A percentile compares a stretch with the other conserved stretches of the same genome.
phyloP scores from a whole-genome alignment of 2,888 invertebrate species.

The Dascillus cervinus region DNA sequence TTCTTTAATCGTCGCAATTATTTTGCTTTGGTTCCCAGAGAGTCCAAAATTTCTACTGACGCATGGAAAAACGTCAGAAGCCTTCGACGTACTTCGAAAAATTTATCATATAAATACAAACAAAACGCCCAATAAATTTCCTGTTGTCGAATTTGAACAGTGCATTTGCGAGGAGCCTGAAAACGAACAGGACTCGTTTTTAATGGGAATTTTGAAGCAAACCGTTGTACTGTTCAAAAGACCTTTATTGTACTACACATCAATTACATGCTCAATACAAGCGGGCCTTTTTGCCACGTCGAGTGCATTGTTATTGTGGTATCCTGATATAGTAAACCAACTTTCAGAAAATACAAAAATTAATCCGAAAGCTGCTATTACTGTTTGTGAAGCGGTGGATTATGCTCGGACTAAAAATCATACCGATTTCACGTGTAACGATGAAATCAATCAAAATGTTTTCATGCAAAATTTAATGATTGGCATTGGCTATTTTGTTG shows the following conservation, averaged over 20 bases:
- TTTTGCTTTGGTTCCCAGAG: conserved; percentile 58
- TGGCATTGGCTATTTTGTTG: conserved; percentile 16
- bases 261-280: conserved; percentile 22
- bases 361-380: conserved; percentile 11
- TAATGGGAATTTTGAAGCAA: conserved; percentile 17
- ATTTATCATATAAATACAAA: conserved; percentile 54
- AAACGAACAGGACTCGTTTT: conserved; percentile 1
- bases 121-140: conserved; percentile 42
- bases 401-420: conserved; percentile 2
- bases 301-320: conserved; percentile 27
- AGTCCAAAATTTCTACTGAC: conserved; percentile 70
- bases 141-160: conserved; percentile 27
- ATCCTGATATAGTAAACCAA: conserved; percentile 27
- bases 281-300: conserved; percentile 24
- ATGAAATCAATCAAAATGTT: conserved; percentile 12
- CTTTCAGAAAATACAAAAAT: conserved; percentile 15
- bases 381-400: conserved; percentile 25
- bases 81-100: conserved; percentile 50
- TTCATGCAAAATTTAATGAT: conserved; percentile 18
- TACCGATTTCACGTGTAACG: conserved; percentile 3
- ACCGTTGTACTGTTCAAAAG: conserved; percentile 19
- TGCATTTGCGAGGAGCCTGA: conserved; percentile 1
- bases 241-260: conserved; percentile 19
- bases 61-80: conserved; percentile 50
- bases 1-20: conserved; percentile 50